Conservation (phyloP, 2,888 invertebrate species). For the Mythimna impura region DNA sequence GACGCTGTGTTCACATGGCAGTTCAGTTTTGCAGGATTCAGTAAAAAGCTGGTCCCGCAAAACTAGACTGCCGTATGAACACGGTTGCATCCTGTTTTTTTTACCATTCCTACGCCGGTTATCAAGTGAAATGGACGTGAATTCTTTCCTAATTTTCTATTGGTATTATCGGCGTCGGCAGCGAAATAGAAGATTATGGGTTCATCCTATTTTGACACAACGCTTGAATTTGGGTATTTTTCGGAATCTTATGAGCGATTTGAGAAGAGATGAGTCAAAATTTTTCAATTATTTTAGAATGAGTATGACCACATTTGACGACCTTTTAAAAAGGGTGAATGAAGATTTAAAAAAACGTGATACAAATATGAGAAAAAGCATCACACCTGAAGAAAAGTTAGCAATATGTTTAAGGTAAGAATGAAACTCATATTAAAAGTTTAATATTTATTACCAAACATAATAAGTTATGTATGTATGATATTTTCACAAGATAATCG, state of each 20-base stretch:
- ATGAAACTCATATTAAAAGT: slow-evolving; percentile 25
- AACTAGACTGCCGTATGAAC: slow-evolving; percentile 50
- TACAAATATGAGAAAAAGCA: slow-evolving; percentile 26
- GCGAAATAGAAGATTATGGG: no score
- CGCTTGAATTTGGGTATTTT: slow-evolving; percentile 32
- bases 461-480: slow-evolving; percentile 30
- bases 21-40: slow-evolving; percentile 46
- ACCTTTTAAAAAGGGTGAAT: slow-evolving; percentile 27
- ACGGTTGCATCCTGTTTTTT: slow-evolving; percentile 54
- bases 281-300: slow-evolving; percentile 23
- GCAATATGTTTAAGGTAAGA: slow-evolving; percentile 8
- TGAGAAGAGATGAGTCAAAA: slow-evolving; percentile 26
- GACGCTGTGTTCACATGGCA: slow-evolving; percentile 33
- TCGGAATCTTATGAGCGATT: slow-evolving; percentile 39
- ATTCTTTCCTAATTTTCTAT: slow-evolving; percentile 50
- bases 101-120: slow-evolving; percentile 49
- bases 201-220: neutral
- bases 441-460: slow-evolving; percentile 26
- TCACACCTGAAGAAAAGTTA: slow-evolving; percentile 8
- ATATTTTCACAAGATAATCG: slow-evolving; percentile 25
- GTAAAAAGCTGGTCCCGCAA: slow-evolving; percentile 34
- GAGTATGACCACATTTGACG: slow-evolving; percentile 25
- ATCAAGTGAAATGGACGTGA: slow-evolving; percentile 53
- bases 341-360: slow-evolving; percentile 21
- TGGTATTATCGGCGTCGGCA: slow-evolving; percentile 6